Base-by-base conservation (phyloP, 37 sponge, comb jelly and placozoan species). In the Beroe ovata region DNA sequence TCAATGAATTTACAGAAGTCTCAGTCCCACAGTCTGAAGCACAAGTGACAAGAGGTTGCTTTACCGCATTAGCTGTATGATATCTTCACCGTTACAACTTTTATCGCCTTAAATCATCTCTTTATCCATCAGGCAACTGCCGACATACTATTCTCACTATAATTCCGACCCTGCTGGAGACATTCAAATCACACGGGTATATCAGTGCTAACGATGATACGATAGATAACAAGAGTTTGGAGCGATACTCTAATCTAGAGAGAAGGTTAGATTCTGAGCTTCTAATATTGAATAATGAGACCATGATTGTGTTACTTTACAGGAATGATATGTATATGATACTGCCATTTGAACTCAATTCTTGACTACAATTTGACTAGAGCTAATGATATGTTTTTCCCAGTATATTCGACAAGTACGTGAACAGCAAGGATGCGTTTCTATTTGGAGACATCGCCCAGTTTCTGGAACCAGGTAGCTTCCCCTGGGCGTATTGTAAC, bases 381-480 rank as follows among this genome's bases (percentile, higher is more conserved):
- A n/a, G n/a, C n/a, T n/a, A n/a, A n/a, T n/a, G n/a, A n/a, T n/a
- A n/a, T n/a, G n/a, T n/a, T n/a, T n/a, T n/a, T n/a, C n/a, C n/a
- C 84, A 77, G 84, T 25, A 77, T 77, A 37, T 77, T 77, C 47
- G 84, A 77, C 54, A 77, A 77, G 47, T 77, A 77, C 41, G 84
- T 77, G 28, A 77, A 42, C 54, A 77, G 84, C 21, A 77, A 77
- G 47, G 84, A 77, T n/a, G 21, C 84, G 4, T 77, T 77, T 26
- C 84, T 77, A 18, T 77, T 77, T 29, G 84, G 84, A 4, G 84
- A 77, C 47, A 77, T 77, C 22, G 38, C n/a, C 1, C 84, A 77
- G 20, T 77, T 77, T 26, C 84, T 77, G 42, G 42, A 42, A 41
- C 84, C 84, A 6, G 28, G 26, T 26, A 22, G 38, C 54, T 77